A percentile compares a stretch with the other conserved stretches of the same genome.
Conservation (phyloP, 2,888 invertebrate species). For the Pristionchus maxplancki region DNA sequence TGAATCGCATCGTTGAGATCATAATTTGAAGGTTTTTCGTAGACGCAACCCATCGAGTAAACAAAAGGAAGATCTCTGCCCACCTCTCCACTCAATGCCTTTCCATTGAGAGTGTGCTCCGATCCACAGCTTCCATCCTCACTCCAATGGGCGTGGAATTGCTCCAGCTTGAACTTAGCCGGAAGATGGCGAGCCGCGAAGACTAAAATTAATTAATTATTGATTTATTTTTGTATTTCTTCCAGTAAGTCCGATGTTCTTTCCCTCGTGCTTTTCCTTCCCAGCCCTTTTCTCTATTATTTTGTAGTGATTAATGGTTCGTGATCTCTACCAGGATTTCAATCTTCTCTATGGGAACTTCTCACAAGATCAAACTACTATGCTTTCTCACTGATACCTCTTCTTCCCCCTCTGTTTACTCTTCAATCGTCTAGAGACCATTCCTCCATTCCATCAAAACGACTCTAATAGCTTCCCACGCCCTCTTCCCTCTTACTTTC, state of each 20-base stretch:
- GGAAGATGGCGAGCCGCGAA: conserved; percentile 60
- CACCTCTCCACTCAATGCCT: conserved; percentile 66
- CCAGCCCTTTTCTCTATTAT: not conserved
- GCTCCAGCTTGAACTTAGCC: conserved; percentile 66
- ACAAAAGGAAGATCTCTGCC: not conserved
- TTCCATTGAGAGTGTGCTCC: conserved; percentile 72
- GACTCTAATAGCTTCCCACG: not conserved
- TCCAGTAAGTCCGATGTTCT: not conserved
- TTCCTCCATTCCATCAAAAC: conserved; percentile 19
- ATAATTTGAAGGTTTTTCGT: not conserved
- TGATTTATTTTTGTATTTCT: not conserved
- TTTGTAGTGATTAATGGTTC: not conserved
- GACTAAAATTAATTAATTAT: conserved; percentile 19
- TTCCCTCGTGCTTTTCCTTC: not conserved
- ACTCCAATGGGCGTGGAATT: conserved; percentile 76
- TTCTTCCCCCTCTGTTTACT: not conserved
- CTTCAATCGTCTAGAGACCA: not conserved
- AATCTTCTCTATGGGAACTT: not conserved
- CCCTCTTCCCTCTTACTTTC: not conserved
- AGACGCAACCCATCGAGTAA: not conserved
- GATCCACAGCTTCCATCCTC: conserved; percentile 67
- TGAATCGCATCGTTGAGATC: conserved; percentile 5
- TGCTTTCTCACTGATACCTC: not conserved
- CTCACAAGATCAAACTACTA: not conserved
- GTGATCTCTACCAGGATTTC: not conserved